Evolutionary conservation across 2,888 invertebrate genomes (phyloP), one percentile per base, ranked within the genome.

Genomic region (Mantis religiosa): DNA sequence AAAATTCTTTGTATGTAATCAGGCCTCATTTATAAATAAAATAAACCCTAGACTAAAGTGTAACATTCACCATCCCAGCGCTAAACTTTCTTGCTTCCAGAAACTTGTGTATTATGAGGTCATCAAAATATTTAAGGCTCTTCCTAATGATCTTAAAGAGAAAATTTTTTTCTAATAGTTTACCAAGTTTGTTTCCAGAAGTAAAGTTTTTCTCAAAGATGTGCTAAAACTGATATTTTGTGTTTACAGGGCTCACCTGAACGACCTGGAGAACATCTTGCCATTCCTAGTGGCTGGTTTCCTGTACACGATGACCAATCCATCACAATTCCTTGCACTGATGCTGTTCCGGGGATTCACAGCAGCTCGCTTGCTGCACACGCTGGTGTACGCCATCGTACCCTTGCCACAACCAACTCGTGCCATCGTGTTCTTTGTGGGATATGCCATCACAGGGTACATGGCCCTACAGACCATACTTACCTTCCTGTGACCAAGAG

Each of bases 261-360:
- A 97, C 91, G 96, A 97, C 92, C 92, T 96, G 92, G 96, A 96
- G 93, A 97, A 96, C 92, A 96, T 97, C 88, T 94, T 95, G 0
- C 94, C 95, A 1, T 97, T 96, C 92, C 94, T 96, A 92, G 91
- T 95, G 25, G 92, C 95, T 54, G 95, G 94, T 8, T 94, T 95
- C 8, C 92, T 95, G 89, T 97, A 96, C 93, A 92, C 95, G 89
- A 93, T 95, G 41, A 96, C 95, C 0, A 93, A 93, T 0, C 96
- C 96, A 0, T 92, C 92, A 88, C 92, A 93, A 9, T 92, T 91
- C 89, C 87, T 94, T 91, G 95, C 96, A 4, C 92, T 93, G 84
- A 93, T 93, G 90, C 92, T 95, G 87, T 95, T 96, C 92, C 93
- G 95, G 47, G 91, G 94, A 12, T 96, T 94, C 92, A 94, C 96